A percentile compares a stretch with the other conserved stretches of the same genome.
Conservation (phyloP, 2,113 vertebrate species). For the Sapajus apella region DNA sequence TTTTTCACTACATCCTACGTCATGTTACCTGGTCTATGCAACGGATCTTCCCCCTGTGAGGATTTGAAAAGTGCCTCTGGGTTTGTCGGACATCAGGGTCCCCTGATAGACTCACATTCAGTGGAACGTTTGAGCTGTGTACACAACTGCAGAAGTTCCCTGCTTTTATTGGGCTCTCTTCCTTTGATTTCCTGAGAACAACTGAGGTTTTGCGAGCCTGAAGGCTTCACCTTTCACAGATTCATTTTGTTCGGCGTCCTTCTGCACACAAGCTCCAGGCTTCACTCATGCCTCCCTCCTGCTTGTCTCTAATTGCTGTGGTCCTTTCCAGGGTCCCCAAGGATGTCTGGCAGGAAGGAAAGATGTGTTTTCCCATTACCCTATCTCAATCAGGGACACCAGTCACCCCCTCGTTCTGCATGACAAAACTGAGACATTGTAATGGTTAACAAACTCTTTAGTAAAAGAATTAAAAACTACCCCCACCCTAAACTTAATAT, state of each 20-base stretch:
- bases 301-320: fast-evolving
- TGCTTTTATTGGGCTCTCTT: too few species aligned
- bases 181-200: background rate
- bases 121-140: fast-evolving
- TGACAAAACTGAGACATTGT: too few species aligned
- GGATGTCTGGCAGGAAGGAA: background rate
- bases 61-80: fast-evolving
- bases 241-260: too few species aligned
- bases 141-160: fast-evolving
- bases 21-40: too few species aligned
- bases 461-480: background rate
- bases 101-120: fast-evolving
- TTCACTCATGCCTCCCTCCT: background rate
- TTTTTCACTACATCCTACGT: fast-evolving
- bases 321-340: too few species aligned
- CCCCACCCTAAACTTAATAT: too few species aligned
- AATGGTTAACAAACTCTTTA: background rate
- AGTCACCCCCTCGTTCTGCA: too few species aligned
- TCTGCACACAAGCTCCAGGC: fast-evolving
- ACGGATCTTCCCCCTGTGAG: fast-evolving
- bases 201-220: background rate
- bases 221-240: fast-evolving
- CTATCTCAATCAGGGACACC: fast-evolving
- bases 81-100: background rate
- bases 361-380: background rate